A percentile compares a stretch with the other conserved stretches of the same genome.
Evolutionary conservation across 2,797 vertebrate genomes (phyloP).

Genomic region (Onychomys torridus): DNA sequence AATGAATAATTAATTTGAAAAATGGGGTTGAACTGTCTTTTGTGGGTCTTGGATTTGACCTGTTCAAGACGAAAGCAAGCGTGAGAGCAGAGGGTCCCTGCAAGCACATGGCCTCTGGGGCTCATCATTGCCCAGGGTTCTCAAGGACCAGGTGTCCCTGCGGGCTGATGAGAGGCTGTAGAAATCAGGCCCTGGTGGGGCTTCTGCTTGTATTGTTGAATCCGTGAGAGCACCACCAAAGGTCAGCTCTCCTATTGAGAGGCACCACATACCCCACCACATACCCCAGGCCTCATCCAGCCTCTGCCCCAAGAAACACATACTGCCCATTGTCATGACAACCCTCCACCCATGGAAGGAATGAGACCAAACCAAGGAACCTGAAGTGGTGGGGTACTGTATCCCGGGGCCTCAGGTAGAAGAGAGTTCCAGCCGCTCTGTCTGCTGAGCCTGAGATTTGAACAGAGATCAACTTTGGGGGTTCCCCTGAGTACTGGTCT

Average conservation of each 20-base stretch:
- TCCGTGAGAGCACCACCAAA: neutral
- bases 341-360: neutral
- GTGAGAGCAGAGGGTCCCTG: neutral
- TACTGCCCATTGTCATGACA: neutral
- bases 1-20: slow-evolving; percentile 40
- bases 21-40: neutral
- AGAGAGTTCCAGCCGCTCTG: neutral
- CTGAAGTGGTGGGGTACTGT: neutral
- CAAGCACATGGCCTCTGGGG: neutral
- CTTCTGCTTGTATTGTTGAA: neutral
- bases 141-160: neutral
- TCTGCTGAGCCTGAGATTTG: neutral
- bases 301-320: neutral
- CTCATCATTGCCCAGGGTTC: neutral
- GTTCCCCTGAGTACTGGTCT: neutral
- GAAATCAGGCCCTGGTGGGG: neutral
- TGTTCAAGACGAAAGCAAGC: slow-evolving; percentile 35
- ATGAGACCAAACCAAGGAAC: neutral
- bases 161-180: neutral
- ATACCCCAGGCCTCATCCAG: neutral
- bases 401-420: neutral
- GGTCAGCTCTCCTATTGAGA: neutral
- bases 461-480: slow-evolving; percentile 11
- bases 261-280: neutral
- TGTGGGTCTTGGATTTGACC: neutral